phyloP scores from a whole-genome alignment of 2,113 vertebrate genomes.

The Rhabdomys dilectus region DNA sequence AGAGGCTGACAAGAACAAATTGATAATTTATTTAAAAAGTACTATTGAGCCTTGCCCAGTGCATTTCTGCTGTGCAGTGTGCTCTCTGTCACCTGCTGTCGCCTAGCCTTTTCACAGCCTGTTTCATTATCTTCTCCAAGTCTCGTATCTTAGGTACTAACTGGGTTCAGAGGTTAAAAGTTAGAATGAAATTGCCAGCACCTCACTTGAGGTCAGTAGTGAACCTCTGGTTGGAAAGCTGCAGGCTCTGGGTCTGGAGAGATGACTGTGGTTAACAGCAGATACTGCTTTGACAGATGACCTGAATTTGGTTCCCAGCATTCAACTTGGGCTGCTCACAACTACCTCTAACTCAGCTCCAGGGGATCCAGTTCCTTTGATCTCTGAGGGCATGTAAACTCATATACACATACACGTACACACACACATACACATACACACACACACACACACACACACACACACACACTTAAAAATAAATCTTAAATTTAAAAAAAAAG shows the following conservation, averaged over 20 bases:
- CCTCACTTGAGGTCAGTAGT: conserved; percentile 23
- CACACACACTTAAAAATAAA: not conserved
- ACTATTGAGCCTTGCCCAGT: conserved; percentile 34
- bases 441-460: not conserved
- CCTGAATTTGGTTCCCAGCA: not conserved
- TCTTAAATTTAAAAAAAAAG: not conserved
- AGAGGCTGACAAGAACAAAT: conserved; percentile 65
- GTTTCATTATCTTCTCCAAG: conserved; percentile 50
- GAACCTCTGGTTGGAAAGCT: not conserved
- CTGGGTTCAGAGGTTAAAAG: conserved; percentile 53
- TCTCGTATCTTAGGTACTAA: conserved; percentile 40
- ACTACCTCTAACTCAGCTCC: not conserved
- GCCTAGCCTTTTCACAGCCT: conserved; percentile 32
- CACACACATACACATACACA: not conserved
- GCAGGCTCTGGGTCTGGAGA: not conserved
- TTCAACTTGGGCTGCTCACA: not conserved
- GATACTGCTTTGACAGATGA: not conserved
- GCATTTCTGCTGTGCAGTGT: not conserved
- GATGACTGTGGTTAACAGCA: not conserved
- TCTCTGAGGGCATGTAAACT: not conserved
- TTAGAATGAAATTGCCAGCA: conserved; percentile 40
- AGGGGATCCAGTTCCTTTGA: not conserved
- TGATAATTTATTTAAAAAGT: conserved; percentile 66
- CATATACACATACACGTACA: fast-evolving
- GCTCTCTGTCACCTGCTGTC: not conserved